Conservation (phyloP, 2,797 vertebrate species). For the Propithecus deckenii region DNA sequence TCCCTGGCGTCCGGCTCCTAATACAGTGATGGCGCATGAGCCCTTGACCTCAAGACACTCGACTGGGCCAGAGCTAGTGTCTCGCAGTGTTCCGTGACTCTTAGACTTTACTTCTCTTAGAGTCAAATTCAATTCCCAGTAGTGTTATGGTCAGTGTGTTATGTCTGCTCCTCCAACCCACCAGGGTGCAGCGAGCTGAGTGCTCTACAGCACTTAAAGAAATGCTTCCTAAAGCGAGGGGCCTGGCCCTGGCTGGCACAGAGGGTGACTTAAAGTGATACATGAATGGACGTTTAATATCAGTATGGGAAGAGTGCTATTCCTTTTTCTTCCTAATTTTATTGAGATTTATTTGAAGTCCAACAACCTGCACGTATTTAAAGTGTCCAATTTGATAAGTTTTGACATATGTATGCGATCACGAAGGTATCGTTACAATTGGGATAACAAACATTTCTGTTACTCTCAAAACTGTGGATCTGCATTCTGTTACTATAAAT, state of each 20-base stretch:
- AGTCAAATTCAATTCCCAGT: neutral
- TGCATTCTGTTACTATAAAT: neutral
- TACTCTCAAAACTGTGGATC: neutral
- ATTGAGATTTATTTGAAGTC: neutral
- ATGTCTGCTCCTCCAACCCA: neutral
- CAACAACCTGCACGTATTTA: neutral
- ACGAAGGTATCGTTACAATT: neutral
- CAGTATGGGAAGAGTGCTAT: neutral
- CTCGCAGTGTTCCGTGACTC: neutral
- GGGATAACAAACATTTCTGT: neutral
- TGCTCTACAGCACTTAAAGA: rapidly evolving
- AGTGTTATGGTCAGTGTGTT: no score
- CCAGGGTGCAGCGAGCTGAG: neutral
- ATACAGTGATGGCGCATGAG: neutral
- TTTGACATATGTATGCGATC: neutral
- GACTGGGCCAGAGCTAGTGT: no score
- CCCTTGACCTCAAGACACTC: neutral
- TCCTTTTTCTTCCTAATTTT: neutral
- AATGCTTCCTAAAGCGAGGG: neutral
- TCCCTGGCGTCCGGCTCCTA: neutral
- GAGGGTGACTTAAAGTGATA: neutral
- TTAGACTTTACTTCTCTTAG: neutral
- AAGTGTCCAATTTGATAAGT: neutral
- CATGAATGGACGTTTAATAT: neutral
- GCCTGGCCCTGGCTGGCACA: neutral